Base-by-base conservation (phyloP, 2,888 invertebrate genomes). In the Digitonthophagus gazella region DNA sequence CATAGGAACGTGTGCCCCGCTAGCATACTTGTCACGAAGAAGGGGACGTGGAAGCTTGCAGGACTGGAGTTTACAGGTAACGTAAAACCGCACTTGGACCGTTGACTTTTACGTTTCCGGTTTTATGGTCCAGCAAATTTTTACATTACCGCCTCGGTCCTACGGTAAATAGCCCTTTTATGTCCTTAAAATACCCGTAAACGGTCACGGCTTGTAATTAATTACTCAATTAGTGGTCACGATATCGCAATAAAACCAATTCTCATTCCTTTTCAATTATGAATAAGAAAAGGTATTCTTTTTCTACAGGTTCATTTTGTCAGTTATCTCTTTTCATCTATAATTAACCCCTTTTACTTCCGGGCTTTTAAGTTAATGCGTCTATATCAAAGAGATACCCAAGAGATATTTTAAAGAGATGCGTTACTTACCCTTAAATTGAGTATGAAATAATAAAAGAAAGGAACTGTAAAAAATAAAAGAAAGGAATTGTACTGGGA, bases 1-100 rank as follows among this genome's bases (percentile, higher is more conserved):
- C 98, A 98, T 83, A 91, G 96, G 78, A 98, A 98, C 85, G 90
- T 98, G 58, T 97, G 95, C 81, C 98, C 98, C 1, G 91, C 92
- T 75, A 93, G 94, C 76, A 92, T 98, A 76, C 88, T 97, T 76
- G 91, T 98, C 73, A 96, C 96, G 66, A 95, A 93, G 81, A 89
- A 91, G 69, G 96, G 97, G 73, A 94, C 95, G 57, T 98, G 98
- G 98, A 98, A 98, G 83, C 87, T 98, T 70, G 93, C 93, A 64
- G 97, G 98, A 19, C 88, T 98, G 73, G 97, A 97, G 81, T 98
- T 97, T 83, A 87, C 91, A 74, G 96, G 97, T 93, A 84, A 85
- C 16, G 19, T 61, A 61, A 61, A 61, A 61, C 61, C 19, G 18
- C 14, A 18, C 18, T 19, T 19, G 18, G 61, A 6, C 16, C 61